These are phyloP conservation scores for Pseudopodoces humilis DNA, from an alignment of 2,113 vertebrate species.

Conservation along the genomic window DNA sequence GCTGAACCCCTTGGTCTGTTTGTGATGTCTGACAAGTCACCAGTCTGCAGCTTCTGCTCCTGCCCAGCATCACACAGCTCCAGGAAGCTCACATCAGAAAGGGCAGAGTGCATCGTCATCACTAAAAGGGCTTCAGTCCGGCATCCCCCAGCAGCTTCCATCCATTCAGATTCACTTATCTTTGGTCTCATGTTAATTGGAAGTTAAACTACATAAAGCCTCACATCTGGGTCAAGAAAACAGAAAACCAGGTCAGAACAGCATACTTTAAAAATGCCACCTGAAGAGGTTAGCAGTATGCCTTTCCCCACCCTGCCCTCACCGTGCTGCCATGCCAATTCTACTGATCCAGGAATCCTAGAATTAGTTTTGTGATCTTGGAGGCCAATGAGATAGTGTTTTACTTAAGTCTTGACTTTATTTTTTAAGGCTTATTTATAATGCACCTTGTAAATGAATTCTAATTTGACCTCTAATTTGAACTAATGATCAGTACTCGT, in stretches of 20 bases:
- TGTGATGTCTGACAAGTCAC: neutral
- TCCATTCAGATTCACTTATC: fast-evolving
- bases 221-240: neutral
- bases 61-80: fast-evolving
- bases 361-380: neutral
- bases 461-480: slow-evolving; percentile 57
- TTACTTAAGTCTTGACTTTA: neutral
- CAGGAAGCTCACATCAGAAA: neutral
- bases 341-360: neutral
- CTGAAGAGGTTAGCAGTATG: neutral
- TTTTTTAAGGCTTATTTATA: slow-evolving; percentile 39
- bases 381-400: neutral
- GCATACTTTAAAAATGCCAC: neutral
- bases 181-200: neutral
- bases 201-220: neutral
- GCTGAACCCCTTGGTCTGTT: neutral
- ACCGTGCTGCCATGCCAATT: fast-evolving
- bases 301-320: neutral
- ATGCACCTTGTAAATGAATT: slow-evolving; percentile 55
- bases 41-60: neutral
- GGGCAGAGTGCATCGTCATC: neutral
- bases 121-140: fast-evolving
- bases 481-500: slow-evolving; percentile 14
- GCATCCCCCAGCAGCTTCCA: neutral
- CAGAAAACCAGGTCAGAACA: neutral